These are phyloP conservation scores for Zaprionus vittiger DNA, from an alignment of 1,140 invertebrate genomes.

Conservation along the genomic window DNA sequence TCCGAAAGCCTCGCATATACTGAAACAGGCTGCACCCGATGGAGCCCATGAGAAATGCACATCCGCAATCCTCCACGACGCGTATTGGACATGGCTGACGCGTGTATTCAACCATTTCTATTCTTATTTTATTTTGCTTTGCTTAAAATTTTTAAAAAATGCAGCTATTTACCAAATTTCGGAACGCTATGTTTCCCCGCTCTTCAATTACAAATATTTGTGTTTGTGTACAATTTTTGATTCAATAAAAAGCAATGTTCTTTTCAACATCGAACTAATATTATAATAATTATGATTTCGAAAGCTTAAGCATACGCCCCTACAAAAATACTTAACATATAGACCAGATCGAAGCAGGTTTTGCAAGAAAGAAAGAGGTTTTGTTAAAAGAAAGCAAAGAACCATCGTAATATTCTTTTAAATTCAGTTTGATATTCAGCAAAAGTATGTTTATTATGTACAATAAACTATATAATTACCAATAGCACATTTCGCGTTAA, in stretches of 20 bases:
- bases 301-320: neutral
- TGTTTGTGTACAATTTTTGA: constrained; percentile 11
- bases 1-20: constrained; percentile 62
- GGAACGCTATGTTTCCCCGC: constrained; percentile 10
- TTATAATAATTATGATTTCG: constrained; percentile 2
- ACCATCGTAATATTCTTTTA: neutral
- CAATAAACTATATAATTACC: no score
- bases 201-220: constrained; percentile 8
- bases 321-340: neutral
- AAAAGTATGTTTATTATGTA: no score
- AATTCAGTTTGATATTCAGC: no score
- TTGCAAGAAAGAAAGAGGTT: neutral
- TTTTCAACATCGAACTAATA: constrained; percentile 27
- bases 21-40: constrained; percentile 66
- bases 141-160: constrained; percentile 18
- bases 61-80: constrained; percentile 71
- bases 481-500: no score
- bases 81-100: constrained; percentile 71
- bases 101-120: constrained; percentile 60
- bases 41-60: constrained; percentile 70
- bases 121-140: neutral
- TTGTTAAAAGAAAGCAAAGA: neutral
- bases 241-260: constrained; percentile 29
- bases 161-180: constrained; percentile 25
- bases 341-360: neutral